Conservation (phyloP, 1,140 invertebrate species). For the Drosophila sturtevanti region DNA sequence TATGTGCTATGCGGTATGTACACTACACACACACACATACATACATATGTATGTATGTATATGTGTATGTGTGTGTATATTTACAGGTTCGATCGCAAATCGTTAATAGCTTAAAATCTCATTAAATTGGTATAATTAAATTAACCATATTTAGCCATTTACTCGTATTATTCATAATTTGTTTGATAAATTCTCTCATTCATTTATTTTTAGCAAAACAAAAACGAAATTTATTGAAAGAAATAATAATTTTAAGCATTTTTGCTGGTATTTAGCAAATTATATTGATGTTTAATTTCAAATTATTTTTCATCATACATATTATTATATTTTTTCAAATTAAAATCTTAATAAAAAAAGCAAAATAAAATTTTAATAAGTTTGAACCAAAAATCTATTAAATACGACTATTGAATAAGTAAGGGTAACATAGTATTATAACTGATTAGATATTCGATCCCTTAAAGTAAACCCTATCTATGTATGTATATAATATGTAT, state of each 20-base stretch:
- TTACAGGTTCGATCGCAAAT: slow-evolving; percentile 20
- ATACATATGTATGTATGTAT: background rate
- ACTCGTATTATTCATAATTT: background rate
- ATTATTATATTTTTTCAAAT: too few species aligned
- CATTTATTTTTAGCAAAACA: background rate
- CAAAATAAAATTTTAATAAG: too few species aligned
- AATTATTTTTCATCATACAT: too few species aligned
- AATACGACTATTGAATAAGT: too few species aligned
- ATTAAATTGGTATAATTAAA: slow-evolving; percentile 38
- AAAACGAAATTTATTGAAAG: background rate
- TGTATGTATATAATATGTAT: too few species aligned
- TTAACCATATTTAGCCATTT: slow-evolving; percentile 10
- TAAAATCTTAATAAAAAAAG: too few species aligned
- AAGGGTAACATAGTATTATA: too few species aligned
- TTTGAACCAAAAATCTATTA: too few species aligned
- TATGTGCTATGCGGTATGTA: background rate
- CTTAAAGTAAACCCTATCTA: too few species aligned
- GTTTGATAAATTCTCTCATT: background rate
- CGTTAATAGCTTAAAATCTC: slow-evolving; percentile 25
- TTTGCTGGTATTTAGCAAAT: background rate
- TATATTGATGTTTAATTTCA: background rate
- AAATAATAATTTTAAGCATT: background rate
- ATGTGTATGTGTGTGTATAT: too few species aligned
- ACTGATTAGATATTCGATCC: too few species aligned
- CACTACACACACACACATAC: slow-evolving; percentile 17